Evolutionary conservation across 2,113 vertebrate genomes (phyloP).

Genomic region (Scytalopus superciliaris): DNA sequence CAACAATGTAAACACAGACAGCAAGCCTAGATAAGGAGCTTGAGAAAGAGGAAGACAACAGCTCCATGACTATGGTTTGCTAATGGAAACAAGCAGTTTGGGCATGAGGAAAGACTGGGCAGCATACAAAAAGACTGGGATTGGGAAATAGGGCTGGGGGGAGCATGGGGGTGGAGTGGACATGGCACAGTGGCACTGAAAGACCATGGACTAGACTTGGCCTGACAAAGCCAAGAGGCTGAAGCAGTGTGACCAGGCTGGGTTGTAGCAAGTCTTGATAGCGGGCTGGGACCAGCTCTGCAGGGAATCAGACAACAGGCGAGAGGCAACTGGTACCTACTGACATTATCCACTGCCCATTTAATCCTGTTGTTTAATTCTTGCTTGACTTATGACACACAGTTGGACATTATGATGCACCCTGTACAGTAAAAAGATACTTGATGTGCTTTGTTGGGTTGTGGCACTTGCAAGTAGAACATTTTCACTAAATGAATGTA

Average conservation of each 20-base stretch:
- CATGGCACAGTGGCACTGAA: rapidly evolving
- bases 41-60: neutral
- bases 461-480: neutral
- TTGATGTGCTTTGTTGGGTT: neutral
- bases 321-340: neutral
- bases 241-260: neutral
- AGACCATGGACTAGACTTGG: neutral
- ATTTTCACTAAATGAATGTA: neutral
- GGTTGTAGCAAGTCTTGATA: neutral
- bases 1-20: neutral
- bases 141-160: neutral
- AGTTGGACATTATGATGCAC: rapidly evolving
- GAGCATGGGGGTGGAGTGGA: rapidly evolving
- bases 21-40: neutral
- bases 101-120: neutral
- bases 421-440: neutral
- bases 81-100: neutral
- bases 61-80: neutral
- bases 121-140: neutral
- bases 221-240: neutral
- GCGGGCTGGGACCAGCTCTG: neutral
- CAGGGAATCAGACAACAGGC: neutral
- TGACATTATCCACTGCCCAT: neutral
- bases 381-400: neutral
- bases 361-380: neutral